Base-by-base conservation (phyloP, 1,140 invertebrate species). In the Pogonomyrmex californicus region DNA sequence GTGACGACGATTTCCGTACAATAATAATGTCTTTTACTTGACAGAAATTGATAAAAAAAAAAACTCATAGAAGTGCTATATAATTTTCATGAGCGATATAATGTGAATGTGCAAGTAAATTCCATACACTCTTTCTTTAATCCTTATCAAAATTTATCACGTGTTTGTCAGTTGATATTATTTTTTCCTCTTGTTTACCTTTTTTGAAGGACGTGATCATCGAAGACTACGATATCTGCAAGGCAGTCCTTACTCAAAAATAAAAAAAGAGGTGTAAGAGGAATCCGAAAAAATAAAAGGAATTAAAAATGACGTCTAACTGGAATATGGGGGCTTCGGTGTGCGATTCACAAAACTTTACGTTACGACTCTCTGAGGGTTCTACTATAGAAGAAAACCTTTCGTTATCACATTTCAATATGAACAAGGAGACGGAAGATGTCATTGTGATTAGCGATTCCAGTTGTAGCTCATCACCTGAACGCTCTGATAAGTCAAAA, bases 391-490 rank as follows among this genome's bases (percentile, higher is more conserved):
- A 87, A 23, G 77, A 23, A 23, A 23, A 92, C 36, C 87, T 76
- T 33, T 68, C 65, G 2, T 0, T 30, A 41, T 62, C 79, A 58
- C 44, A 87, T 63, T 54, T 17, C 54, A 12, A 7, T 36, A 1
- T 17, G 54, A 54, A n/a, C 7, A 70, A 78, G 60, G 14, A 70
- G 14, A 75, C 81, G 60, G 51, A 65, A 3, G 12, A 86, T 38
- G 0, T 86, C 70, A 89, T 93, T 78, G 5, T 91, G 0, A 92
- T 93, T 41, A 92, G 88, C 49, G 91, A 93, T 30, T 89, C 91
- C n/a, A 91, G 88, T 58, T 85, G 65, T 66, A 30, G 36, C 38
- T 66, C 41, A 17, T 41, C 58, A 62, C 38, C 70, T 63, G 86
- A 62, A 54, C 33, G 12, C 75, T 1, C 9, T 56, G 2, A 65